Base-by-base conservation (phyloP, 2,888 invertebrate species). In the Thera obeliscata region DNA sequence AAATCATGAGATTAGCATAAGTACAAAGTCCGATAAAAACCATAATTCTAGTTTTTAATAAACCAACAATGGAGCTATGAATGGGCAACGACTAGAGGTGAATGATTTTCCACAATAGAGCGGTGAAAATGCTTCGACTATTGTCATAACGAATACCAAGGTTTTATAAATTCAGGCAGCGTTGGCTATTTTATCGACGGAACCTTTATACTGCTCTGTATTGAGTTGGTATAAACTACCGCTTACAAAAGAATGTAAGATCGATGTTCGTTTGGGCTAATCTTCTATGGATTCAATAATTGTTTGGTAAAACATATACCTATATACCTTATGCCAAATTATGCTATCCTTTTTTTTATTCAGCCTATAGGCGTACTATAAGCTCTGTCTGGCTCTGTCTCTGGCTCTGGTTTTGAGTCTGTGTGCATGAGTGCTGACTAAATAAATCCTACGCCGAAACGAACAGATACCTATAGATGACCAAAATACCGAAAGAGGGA, bases 41-140 rank as follows among this genome's bases (percentile, higher is more conserved):
- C 58, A 59, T 59, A 55, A 46, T 59, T 64, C 22, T 64, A 59
- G 58, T 67, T 62, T 67, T 62, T 62, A 63, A 66, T 62, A 41
- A 72, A 69, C 64, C 66, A 57, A 74, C 77, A 74, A 74, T 63
- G n/a, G 61, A 52, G 56, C 57, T 48, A 56, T 52, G 52, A 64
- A 67, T 73, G 69, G 57, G 46, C 48, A 56, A 71, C 69, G 50
- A 66, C 50, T 33, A 64, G 59, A 74, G 73, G 71, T 74, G 71
- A 71, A 68, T 55, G 71, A 50, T 63, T 70, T 55, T 56, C 52
- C 54, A 71, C 73, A 74, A 71, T 70, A 43, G 70, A 63, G 35
- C 35, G 62, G 67, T 63, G 71, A 69, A 74, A 74, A 74, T 70
- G 70, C 68, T 71, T 70, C 60, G 67, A 43, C 36, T n/a, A 67